Evolutionary conservation across 2,113 vertebrate species (phyloP).

Genomic region (Glaucomys volans): DNA sequence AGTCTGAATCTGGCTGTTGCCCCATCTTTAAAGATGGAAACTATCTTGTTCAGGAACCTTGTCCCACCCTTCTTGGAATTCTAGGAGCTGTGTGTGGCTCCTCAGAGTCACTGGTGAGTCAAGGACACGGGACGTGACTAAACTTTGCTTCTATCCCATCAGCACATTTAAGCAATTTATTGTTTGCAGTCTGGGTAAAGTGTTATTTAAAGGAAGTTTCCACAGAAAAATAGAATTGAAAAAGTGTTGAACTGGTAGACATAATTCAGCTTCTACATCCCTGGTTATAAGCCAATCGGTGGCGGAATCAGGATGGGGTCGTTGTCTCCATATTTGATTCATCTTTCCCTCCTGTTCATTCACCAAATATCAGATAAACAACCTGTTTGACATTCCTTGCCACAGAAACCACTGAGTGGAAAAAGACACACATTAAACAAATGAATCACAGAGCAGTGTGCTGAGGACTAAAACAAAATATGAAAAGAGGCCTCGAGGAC

Average conservation of each 20-base stretch:
- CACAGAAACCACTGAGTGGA: neutral
- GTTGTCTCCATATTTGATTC: neutral
- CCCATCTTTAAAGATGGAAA: neutral
- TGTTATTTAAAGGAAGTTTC: slow-evolving; percentile 22
- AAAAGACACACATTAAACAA: neutral
- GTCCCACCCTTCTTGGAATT: neutral
- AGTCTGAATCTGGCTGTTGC: neutral
- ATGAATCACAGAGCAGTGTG: neutral
- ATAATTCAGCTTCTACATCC: neutral
- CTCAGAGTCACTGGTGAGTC: neutral
- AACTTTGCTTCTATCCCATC: neutral
- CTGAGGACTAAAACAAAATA: neutral
- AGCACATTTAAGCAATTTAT: neutral
- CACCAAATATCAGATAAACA: neutral
- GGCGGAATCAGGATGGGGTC: neutral
- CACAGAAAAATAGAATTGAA: neutral
- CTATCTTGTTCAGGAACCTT: neutral
- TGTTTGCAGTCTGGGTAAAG: neutral
- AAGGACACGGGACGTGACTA: too few relatives aligned
- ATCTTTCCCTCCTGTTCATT: neutral
- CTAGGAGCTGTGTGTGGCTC: neutral
- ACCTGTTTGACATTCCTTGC: neutral
- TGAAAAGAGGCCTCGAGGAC: neutral
- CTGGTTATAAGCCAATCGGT: neutral
- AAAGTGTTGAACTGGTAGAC: neutral